Conservation (phyloP, 1,140 invertebrate species). For the Pectinophora gossypiella region DNA sequence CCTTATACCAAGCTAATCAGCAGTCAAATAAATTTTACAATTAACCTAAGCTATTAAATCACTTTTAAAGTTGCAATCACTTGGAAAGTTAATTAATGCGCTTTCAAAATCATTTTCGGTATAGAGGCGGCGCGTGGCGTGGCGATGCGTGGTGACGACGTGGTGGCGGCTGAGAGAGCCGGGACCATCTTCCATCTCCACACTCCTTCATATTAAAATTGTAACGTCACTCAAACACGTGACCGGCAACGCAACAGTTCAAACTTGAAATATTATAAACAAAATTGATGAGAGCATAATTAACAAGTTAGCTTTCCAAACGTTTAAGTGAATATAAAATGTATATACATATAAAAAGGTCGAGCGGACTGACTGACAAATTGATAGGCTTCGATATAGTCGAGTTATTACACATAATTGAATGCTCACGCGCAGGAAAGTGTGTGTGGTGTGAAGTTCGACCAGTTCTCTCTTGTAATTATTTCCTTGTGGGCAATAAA, state of each 20-base stretch:
- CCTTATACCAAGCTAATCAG: too few relatives aligned
- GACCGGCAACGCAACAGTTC: conserved; percentile 7
- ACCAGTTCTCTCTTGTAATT: conserved; percentile 36
- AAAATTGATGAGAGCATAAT: conserved; percentile 49
- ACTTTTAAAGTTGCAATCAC: too few relatives aligned
- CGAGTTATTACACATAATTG: conserved; percentile 57
- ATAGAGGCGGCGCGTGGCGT: too few relatives aligned
- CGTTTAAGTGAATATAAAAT: conserved; percentile 50
- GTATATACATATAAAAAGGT: conserved; percentile 33
- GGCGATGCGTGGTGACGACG: too few relatives aligned
- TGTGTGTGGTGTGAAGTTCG: conserved; percentile 16
- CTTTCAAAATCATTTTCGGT: not conserved
- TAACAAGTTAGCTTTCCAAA: conserved; percentile 65
- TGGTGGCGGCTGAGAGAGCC: too few relatives aligned
- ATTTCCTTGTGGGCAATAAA: conserved; percentile 35
- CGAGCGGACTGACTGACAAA: conserved; percentile 36
- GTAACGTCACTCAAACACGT: conserved; percentile 36
- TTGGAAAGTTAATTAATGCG: not conserved
- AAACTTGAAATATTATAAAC: conserved; percentile 42
- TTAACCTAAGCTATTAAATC: too few relatives aligned
- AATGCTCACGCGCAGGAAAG: conserved; percentile 45
- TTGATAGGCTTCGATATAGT: conserved; percentile 46
- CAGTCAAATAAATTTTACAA: too few relatives aligned
- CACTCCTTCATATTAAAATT: not conserved
- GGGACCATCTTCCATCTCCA: too few relatives aligned